These are phyloP conservation scores for Panulirus ornatus DNA, from an alignment of 1,140 invertebrate species.

Conservation along the genomic window DNA sequence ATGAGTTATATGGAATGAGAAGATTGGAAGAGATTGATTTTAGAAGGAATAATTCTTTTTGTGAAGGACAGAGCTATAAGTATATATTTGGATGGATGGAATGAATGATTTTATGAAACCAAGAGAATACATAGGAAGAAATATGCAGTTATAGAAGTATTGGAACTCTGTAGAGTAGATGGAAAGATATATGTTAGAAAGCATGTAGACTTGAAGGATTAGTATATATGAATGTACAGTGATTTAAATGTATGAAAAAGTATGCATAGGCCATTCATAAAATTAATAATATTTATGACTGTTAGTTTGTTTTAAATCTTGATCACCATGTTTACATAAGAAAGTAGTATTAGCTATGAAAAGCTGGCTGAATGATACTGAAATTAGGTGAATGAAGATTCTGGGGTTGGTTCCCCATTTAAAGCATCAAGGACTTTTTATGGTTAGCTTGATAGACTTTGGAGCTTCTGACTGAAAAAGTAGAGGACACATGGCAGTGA, in stretches of 20 bases:
- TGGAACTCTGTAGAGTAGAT: neutral
- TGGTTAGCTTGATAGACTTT: neutral
- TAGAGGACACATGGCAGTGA: slow-evolving; percentile 36
- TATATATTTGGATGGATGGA: too few relatives aligned
- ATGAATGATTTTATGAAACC: too few relatives aligned
- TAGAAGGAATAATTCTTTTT: too few relatives aligned
- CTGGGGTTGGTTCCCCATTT: neutral
- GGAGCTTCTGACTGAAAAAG: neutral
- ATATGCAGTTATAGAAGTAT: too few relatives aligned
- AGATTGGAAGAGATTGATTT: too few relatives aligned
- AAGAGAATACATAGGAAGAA: too few relatives aligned
- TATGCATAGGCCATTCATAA: too few relatives aligned
- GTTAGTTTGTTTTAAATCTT: too few relatives aligned
- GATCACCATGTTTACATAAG: too few relatives aligned
- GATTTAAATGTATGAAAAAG: neutral
- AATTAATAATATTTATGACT: too few relatives aligned
- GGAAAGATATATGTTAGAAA: neutral
- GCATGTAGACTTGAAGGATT: neutral
- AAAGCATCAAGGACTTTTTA: neutral
- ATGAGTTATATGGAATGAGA: too few relatives aligned
- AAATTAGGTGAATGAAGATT: neutral
- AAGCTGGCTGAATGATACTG: neutral
- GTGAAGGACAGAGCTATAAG: too few relatives aligned
- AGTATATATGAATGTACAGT: neutral
- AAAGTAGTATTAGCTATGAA: neutral